These are phyloP conservation scores for Smutsia gigantea DNA, from an alignment of 2,797 vertebrate genomes.

Conservation along the genomic window DNA sequence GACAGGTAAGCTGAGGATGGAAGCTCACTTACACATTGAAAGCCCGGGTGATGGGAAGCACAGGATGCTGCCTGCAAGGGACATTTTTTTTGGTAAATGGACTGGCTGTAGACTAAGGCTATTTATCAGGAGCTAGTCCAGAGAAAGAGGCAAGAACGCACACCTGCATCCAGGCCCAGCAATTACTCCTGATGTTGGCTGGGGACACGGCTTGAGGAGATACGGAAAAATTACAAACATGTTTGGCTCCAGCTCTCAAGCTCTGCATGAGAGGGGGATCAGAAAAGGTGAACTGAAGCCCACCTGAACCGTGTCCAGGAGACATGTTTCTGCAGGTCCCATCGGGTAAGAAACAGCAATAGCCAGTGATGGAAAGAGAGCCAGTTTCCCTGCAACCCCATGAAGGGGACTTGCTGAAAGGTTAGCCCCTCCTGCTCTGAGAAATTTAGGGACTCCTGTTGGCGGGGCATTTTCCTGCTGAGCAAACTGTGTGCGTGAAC, in stretches of 20 bases:
- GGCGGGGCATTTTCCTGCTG: neutral
- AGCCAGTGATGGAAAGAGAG: neutral
- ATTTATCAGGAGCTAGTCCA: neutral
- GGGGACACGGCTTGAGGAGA: neutral
- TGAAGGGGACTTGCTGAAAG: neutral
- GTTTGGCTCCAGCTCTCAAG: neutral
- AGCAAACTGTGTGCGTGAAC: neutral
- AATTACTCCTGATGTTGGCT: neutral
- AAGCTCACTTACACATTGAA: neutral
- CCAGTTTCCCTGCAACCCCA: neutral
- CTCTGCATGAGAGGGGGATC: neutral
- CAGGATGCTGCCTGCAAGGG: neutral
- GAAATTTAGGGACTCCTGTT: neutral
- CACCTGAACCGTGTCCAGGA: neutral
- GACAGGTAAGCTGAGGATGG: neutral
- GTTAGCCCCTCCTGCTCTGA: neutral
- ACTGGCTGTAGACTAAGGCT: neutral
- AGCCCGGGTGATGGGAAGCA: fast-evolving
- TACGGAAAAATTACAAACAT: neutral
- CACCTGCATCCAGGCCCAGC: neutral
- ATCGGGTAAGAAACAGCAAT: neutral
- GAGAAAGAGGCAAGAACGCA: neutral
- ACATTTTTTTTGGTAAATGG: neutral
- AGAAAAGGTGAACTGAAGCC: neutral
- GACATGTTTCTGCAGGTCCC: neutral